phyloP scores from a whole-genome alignment of 2,888 invertebrate genomes.

The Drosophila picticornis region DNA sequence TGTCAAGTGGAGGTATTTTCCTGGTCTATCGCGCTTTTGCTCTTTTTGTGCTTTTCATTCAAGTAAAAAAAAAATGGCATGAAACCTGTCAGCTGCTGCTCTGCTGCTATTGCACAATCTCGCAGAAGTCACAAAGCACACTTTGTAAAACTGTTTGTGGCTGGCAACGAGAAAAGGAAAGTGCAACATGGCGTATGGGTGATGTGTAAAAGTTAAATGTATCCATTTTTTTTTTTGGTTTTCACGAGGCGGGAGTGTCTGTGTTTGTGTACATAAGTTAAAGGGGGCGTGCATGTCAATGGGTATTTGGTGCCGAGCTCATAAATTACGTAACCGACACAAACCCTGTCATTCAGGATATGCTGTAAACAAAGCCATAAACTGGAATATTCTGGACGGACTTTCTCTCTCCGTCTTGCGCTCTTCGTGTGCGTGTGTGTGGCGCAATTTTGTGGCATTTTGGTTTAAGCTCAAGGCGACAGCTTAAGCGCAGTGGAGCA shows the following conservation, averaged over 20 bases:
- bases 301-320: slow-evolving; percentile 41
- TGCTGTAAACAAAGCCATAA: slow-evolving; percentile 67
- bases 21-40: slow-evolving; percentile 7
- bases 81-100: slow-evolving; percentile 16
- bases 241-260: slow-evolving; percentile 6
- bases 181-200: slow-evolving; percentile 72
- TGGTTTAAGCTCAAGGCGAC: slow-evolving; percentile 20
- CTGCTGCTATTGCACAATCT: slow-evolving; percentile 35
- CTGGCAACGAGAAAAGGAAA: slow-evolving; percentile 36
- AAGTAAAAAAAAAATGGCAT: slow-evolving; percentile 43
- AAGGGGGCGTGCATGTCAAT: slow-evolving; percentile 42
- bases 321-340: slow-evolving; percentile 63
- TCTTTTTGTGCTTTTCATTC: slow-evolving; percentile 2
- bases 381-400: slow-evolving; percentile 29
- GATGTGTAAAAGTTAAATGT: slow-evolving; percentile 73
- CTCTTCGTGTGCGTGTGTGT: slow-evolving; percentile 5
- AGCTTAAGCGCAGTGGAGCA: slow-evolving; percentile 15
- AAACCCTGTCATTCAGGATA: slow-evolving; percentile 42
- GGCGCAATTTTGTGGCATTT: slow-evolving; percentile 6
- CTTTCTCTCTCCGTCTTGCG: neutral
- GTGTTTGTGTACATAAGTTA: slow-evolving; percentile 8
- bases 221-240: slow-evolving; percentile 46
- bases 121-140: slow-evolving; percentile 37
- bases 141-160: slow-evolving; percentile 46
- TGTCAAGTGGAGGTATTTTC: slow-evolving; percentile 55